These are phyloP conservation scores for Dicrurus megarhynchus DNA, from an alignment of 2,113 vertebrate species.

Conservation along the genomic window DNA sequence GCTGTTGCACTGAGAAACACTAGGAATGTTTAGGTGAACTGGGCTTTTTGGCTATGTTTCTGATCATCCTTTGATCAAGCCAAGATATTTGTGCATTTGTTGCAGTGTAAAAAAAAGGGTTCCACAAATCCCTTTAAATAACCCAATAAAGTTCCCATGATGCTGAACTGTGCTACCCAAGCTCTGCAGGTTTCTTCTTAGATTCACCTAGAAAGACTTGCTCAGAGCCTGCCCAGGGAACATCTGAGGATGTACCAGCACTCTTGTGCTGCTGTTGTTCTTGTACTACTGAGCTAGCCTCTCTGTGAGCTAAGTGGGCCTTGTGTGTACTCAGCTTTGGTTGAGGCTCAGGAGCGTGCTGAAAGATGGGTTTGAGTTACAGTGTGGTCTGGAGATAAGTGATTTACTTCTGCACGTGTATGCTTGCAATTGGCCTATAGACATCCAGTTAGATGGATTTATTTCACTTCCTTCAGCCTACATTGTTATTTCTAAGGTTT, in stretches of 20 bases:
- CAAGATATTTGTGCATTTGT: not conserved
- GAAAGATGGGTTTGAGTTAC: not conserved
- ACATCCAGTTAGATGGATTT: not conserved
- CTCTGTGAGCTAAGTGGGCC: not conserved
- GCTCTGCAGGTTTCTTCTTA: not conserved
- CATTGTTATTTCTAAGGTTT: not conserved
- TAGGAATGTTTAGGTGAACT: not conserved
- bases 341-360: not conserved
- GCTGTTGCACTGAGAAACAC: not conserved
- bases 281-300: not conserved
- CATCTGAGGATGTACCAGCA: not conserved
- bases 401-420: not conserved
- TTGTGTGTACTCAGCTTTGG: accelerated
- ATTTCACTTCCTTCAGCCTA: not conserved
- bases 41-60: not conserved
- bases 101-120: not conserved
- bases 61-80: not conserved
- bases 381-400: not conserved
- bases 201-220: not conserved
- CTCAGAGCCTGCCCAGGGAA: not conserved
- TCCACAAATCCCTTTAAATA: not conserved
- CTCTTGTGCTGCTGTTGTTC: not conserved
- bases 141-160: not conserved
- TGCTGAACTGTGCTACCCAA: not conserved
- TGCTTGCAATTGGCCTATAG: not conserved